phyloP scores from a whole-genome alignment of 2,888 invertebrate genomes.

The Pristionchus exspectatus region DNA sequence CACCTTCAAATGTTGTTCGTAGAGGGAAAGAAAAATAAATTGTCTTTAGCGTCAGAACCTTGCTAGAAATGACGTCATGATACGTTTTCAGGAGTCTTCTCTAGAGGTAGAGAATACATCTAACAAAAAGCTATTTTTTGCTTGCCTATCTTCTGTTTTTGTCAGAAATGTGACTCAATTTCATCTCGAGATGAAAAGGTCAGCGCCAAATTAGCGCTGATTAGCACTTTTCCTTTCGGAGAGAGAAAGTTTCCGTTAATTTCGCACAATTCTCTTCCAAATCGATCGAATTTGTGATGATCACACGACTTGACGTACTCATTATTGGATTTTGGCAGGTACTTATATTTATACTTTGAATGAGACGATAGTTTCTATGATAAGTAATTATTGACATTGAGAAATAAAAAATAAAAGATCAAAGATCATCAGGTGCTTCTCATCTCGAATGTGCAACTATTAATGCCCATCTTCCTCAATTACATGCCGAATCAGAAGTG shows the following conservation, averaged over 20 bases:
- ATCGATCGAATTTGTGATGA: background rate
- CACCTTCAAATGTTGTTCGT: too few relatives aligned
- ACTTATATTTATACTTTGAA: background rate
- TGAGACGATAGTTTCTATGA: too few relatives aligned
- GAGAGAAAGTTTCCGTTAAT: background rate
- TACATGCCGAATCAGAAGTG: constrained; percentile 68
- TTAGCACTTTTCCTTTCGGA: background rate
- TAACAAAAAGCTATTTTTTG: background rate
- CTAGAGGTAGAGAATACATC: too few relatives aligned
- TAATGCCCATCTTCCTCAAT: constrained; percentile 70
- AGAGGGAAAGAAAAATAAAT: too few relatives aligned
- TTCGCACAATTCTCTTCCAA: background rate
- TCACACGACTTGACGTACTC: constrained; percentile 1
- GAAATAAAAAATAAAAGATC: background rate
- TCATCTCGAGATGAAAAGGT: background rate
- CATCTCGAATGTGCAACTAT: constrained; percentile 68
- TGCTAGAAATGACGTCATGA: too few relatives aligned
- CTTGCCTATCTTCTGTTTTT: background rate
- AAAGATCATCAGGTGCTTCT: constrained; percentile 55
- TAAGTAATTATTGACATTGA: background rate
- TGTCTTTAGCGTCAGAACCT: too few relatives aligned
- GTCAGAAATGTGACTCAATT: background rate
- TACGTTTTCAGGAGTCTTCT: too few relatives aligned
- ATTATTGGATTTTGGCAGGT: constrained; percentile 43
- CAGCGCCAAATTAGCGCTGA: background rate